Conservation (phyloP, 2,797 vertebrate species). For the Anisognathus igniventris region DNA sequence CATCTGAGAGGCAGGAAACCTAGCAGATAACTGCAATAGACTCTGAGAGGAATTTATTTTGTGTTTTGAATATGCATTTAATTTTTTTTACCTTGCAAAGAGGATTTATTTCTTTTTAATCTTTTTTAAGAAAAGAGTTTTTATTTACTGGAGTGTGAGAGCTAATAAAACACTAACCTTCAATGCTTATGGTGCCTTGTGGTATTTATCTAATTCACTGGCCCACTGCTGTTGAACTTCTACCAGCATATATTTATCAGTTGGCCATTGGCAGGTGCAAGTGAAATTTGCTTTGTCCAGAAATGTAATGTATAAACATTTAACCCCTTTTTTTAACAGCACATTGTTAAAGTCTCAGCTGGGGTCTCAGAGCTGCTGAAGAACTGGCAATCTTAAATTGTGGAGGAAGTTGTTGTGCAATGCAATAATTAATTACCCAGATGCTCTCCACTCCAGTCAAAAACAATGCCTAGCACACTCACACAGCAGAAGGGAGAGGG, state of each 20-base stretch:
- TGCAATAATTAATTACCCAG: background rate
- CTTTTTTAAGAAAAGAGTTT: constrained; percentile 19
- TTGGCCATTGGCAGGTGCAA: constrained; percentile 55
- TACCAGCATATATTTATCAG: constrained; percentile 56
- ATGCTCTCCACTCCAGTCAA: background rate
- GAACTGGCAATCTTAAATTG: background rate
- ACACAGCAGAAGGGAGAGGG: background rate
- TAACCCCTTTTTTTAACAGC: constrained; percentile 7
- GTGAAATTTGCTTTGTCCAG: constrained; percentile 42
- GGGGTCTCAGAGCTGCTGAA: background rate
- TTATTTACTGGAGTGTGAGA: background rate
- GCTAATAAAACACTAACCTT: constrained; percentile 47
- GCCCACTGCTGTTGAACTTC: constrained; percentile 57
- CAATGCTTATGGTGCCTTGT: constrained; percentile 13
- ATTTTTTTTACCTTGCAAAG: background rate
- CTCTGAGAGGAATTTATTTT: constrained; percentile 1
- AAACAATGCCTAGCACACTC: background rate
- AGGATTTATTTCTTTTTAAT: constrained; percentile 21
- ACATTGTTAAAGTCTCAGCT: constrained; percentile 11
- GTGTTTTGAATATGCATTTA: background rate
- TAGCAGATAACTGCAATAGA: background rate
- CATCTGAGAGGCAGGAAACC: background rate
- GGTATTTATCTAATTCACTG: constrained; percentile 65
- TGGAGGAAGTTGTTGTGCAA: background rate
- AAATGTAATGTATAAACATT: constrained; percentile 29